These are phyloP conservation scores for Cherax quadricarinatus DNA, from an alignment of 1,140 invertebrate genomes.

Conservation along the genomic window DNA sequence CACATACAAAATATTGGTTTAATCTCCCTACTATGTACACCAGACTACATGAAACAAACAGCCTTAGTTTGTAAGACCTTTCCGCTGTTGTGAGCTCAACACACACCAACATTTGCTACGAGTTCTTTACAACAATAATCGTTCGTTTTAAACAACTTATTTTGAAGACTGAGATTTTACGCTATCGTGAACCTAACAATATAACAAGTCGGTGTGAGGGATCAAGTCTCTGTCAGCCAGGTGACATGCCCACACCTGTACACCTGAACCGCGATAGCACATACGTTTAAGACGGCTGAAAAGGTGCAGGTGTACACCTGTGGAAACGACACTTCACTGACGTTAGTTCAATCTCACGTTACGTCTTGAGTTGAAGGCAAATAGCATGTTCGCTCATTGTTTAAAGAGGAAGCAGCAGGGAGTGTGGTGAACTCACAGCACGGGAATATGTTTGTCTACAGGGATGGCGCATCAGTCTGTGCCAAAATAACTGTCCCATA, in stretches of 20 bases:
- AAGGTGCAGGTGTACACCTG: too few species aligned
- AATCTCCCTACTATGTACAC: conserved; percentile 1
- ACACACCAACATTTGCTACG: background rate
- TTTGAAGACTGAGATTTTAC: background rate
- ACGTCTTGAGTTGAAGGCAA: too few species aligned
- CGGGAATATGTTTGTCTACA: background rate
- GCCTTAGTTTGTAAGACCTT: background rate
- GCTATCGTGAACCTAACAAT: background rate
- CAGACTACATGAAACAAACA: conserved; percentile 31
- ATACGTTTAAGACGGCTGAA: too few species aligned
- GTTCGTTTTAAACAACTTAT: background rate
- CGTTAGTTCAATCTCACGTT: too few species aligned
- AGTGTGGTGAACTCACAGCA: background rate
- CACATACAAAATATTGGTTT: conserved; percentile 17
- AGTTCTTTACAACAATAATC: background rate
- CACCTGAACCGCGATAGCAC: too few species aligned
- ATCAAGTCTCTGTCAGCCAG: too few species aligned
- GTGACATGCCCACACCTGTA: too few species aligned
- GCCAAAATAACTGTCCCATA: conserved; percentile 29
- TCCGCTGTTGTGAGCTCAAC: background rate
- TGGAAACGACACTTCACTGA: too few species aligned
- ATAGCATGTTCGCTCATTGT: too few species aligned
- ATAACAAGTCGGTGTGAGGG: too few species aligned
- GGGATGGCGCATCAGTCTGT: background rate
- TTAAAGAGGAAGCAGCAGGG: too few species aligned